A percentile compares a stretch with the other conserved stretches of the same genome.
Conservation (phyloP, 2,113 vertebrate genomes). For the Poecilia latipinna region DNA sequence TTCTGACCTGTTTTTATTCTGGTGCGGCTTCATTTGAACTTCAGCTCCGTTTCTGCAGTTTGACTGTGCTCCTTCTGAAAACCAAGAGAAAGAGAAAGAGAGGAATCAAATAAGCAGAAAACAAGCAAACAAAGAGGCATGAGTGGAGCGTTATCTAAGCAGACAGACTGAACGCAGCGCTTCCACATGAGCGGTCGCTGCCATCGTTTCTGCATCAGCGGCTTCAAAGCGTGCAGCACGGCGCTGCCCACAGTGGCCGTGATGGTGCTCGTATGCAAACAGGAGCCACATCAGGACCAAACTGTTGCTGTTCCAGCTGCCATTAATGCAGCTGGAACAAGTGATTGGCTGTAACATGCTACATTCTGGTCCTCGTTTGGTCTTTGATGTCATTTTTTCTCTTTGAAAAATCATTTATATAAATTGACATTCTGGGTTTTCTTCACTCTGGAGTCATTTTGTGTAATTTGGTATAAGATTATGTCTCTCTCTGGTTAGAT, state of each 20-base stretch:
- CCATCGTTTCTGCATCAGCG: slow-evolving; percentile 61
- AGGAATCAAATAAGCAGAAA: slow-evolving; percentile 50
- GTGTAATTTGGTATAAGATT: background rate
- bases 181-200: slow-evolving; percentile 62
- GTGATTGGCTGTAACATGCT: background rate
- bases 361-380: background rate
- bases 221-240: slow-evolving; percentile 17
- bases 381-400: background rate
- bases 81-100: slow-evolving; percentile 11
- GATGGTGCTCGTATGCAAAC: background rate
- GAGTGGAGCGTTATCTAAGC: slow-evolving; percentile 59
- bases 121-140: slow-evolving; percentile 54
- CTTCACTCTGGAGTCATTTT: background rate
- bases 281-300: background rate
- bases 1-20: background rate
- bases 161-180: slow-evolving; percentile 42
- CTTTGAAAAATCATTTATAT: background rate
- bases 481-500: background rate
- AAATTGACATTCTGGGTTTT: background rate
- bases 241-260: background rate
- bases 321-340: background rate
- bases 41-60: background rate
- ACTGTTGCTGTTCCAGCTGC: background rate
- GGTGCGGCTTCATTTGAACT: background rate
- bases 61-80: slow-evolving; percentile 10